Conservation (phyloP, 2,113 vertebrate species). For the Cricetomys ansorgei region DNA sequence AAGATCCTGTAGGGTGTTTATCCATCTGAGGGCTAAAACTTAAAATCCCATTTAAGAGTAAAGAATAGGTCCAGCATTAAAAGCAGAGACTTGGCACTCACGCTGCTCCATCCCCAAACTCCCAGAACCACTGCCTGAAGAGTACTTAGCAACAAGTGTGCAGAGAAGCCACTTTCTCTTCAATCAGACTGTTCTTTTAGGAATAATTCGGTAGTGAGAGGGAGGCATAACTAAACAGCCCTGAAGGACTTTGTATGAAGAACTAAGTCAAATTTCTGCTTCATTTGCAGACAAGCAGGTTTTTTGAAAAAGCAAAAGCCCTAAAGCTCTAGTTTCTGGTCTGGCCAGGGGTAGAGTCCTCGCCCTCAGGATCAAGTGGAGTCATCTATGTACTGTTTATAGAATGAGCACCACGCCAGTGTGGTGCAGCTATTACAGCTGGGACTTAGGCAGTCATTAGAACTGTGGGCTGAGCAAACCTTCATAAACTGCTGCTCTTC, state of each 20-base stretch:
- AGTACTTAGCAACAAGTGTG: constrained; percentile 11
- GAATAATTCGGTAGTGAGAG: neutral
- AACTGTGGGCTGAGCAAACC: neutral
- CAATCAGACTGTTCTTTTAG: neutral
- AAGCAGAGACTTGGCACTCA: neutral
- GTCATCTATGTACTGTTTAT: neutral
- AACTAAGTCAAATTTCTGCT: neutral
- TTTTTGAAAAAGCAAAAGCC: neutral
- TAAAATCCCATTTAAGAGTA: neutral
- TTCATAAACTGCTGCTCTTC: neutral
- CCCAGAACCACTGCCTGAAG: neutral
- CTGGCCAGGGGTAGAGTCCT: neutral
- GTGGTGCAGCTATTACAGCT: too few species aligned
- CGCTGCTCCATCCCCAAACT: neutral
- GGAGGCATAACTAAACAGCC: neutral
- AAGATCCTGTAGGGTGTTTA: neutral
- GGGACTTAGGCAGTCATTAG: neutral
- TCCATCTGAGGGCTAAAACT: neutral
- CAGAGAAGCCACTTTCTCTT: neutral
- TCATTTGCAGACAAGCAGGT: constrained; percentile 34
- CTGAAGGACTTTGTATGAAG: neutral
- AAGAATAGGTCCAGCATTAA: neutral
- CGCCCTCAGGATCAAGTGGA: neutral
- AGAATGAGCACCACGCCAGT: rapidly evolving
- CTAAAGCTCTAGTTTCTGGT: neutral